phyloP scores from a whole-genome alignment of 2,797 vertebrate genomes.

The Acanthiza pusilla region DNA sequence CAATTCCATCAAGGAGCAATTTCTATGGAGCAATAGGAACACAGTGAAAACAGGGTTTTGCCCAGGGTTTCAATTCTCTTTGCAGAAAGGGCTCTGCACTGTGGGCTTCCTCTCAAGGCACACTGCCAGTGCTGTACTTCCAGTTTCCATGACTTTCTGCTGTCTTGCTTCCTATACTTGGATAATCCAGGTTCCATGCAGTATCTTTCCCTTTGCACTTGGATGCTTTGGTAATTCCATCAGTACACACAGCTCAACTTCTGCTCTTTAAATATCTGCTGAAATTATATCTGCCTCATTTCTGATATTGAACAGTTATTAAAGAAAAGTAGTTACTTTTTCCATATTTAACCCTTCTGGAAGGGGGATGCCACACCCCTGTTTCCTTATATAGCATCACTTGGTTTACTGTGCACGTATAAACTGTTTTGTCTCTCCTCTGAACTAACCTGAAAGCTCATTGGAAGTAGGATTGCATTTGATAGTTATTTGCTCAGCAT shows the following conservation, averaged over 20 bases:
- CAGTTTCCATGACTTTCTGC: background rate
- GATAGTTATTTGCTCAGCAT: background rate
- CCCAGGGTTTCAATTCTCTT: background rate
- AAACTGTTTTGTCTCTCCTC: background rate
- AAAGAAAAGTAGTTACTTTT: background rate
- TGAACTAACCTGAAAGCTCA: background rate
- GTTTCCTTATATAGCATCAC: rapidly evolving
- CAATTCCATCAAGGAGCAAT: background rate
- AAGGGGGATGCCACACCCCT: background rate
- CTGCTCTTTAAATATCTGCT: background rate
- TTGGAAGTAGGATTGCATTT: background rate
- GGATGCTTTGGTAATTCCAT: background rate
- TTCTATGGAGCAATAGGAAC: background rate
- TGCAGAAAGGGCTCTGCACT: background rate
- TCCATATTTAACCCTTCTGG: background rate
- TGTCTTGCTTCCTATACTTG: background rate
- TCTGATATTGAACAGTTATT: background rate
- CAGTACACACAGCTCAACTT: background rate
- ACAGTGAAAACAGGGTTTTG: background rate
- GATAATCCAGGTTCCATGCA: background rate
- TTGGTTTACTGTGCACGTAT: background rate
- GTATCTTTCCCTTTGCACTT: background rate
- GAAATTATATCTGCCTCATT: background rate
- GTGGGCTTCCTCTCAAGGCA: background rate
- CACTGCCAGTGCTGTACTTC: rapidly evolving